Conservation (phyloP, 2,888 invertebrate genomes). For the Rotaria macrura region DNA sequence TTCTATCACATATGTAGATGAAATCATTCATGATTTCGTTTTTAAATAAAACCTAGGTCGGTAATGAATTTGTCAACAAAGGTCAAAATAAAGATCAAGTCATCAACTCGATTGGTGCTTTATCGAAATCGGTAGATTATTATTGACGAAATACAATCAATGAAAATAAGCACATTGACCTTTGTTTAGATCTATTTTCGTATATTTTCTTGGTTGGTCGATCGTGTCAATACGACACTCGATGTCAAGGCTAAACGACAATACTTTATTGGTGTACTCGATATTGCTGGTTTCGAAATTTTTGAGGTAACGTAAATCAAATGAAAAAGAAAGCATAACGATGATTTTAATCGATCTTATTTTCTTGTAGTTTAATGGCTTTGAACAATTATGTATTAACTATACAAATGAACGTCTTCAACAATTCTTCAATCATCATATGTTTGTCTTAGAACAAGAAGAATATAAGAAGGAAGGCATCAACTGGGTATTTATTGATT, state of each 20-base stretch:
- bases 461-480: conserved; percentile 87
- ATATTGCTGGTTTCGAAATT: conserved; percentile 99
- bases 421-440: conserved; percentile 94
- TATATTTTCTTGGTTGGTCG: conserved; percentile 71
- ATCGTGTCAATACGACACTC: conserved; percentile 97
- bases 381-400: conserved; percentile 95
- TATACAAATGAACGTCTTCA: conserved; percentile 94
- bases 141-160: conserved; percentile 94
- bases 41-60: conserved; percentile 47
- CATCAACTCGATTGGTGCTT: conserved; percentile 64
- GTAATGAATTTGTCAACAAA: conserved; percentile 96
- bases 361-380: conserved; percentile 77
- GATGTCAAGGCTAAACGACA: conserved; percentile 96
- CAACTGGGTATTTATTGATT: conserved; percentile 89
- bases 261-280: conserved; percentile 98
- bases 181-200: conserved; percentile 51
- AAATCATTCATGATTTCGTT: neutral
- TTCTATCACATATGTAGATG: neutral
- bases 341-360: too few relatives aligned
- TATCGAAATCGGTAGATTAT: conserved; percentile 75
- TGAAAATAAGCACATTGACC: conserved; percentile 56
- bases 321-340: neutral
- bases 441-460: conserved; percentile 93
- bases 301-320: conserved; percentile 62
- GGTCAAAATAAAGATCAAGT: conserved; percentile 82